Base-by-base conservation (phyloP, 1,140 invertebrate species). In the Drosophila tropicalis region DNA sequence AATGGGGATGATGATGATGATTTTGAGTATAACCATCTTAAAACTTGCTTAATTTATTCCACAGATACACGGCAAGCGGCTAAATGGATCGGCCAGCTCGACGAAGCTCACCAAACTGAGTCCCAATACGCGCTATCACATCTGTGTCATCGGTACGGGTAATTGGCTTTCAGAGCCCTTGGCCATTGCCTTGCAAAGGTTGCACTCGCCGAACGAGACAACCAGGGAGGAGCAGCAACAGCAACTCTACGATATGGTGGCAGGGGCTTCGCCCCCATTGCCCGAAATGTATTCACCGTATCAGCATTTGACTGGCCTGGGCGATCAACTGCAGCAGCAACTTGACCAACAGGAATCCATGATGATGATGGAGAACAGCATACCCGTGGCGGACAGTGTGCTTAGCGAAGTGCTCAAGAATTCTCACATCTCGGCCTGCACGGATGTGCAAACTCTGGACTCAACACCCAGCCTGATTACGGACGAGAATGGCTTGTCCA, bases 61-160 rank as follows among this genome's bases (percentile, higher is more conserved):
- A 63, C 93, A 96, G 95, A 94, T 96, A 69, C 94, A 94, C 60
- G 95, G 95, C 2, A 96, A 95, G 92, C 92, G 95, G 62, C 91
- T 97, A 62, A 95, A 95, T 83, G 93, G 95, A 12, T 94, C 93
- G 32, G 93, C 95, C 1, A 94, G 96, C 74, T 95, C 95, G 1
- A 95, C 95, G 36, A 95, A 95, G 91, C 92, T 98, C 51, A 94
- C 94, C 22, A 94, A 95, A 79, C 93, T 98, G 60, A 94, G 93
- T 62, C 95, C 97, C 0, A 96, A 95, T 83, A 96, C 96, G 0
- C 94, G 94, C 62, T 98, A 98, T 92, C 94, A 95, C 61, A 95
- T 98, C 76, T 98, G 97, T 92, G 96, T 98, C 19, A 93, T 97
- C 66, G 97, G 96, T 3, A 93, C 97, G 29, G 96, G 96, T 62